Evolutionary conservation across 2,113 vertebrate genomes (phyloP).

Genomic region (Neogobius melanostomus): DNA sequence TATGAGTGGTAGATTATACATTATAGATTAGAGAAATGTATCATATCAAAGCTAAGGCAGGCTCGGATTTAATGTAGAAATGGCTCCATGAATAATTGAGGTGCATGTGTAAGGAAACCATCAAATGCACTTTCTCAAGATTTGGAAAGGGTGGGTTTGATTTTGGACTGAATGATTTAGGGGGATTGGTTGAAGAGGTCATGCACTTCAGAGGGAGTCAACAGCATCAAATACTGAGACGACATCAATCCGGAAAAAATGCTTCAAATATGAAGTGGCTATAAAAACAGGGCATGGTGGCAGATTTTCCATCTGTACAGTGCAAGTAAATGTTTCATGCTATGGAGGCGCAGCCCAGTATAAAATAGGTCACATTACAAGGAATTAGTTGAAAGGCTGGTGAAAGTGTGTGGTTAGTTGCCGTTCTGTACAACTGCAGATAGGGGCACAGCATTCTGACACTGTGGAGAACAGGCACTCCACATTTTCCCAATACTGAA

Average conservation of each 20-base stretch:
- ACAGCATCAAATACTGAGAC: neutral
- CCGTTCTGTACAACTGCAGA: constrained; percentile 12
- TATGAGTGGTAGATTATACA: neutral
- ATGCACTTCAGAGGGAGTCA: neutral
- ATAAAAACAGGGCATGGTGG: neutral
- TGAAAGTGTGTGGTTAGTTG: neutral
- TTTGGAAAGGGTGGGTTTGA: neutral
- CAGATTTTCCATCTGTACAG: neutral
- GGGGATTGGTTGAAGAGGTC: neutral
- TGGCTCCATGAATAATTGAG: constrained; percentile 22
- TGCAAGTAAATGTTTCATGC: constrained; percentile 6
- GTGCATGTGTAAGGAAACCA: constrained; percentile 8
- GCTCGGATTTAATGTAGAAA: neutral
- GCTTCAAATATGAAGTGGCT: no score
- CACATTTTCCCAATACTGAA: neutral
- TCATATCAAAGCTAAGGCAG: constrained; percentile 11
- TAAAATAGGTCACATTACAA: neutral
- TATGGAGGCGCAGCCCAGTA: neutral
- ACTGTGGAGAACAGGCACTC: neutral
- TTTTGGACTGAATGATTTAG: neutral
- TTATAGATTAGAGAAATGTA: constrained; percentile 3
- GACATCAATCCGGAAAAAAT: neutral
- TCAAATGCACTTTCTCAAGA: constrained; percentile 5
- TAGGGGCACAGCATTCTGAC: constrained; percentile 1
- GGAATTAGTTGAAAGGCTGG: neutral